Conservation (phyloP, 1,140 invertebrate species). For the Dreissena polymorpha region DNA sequence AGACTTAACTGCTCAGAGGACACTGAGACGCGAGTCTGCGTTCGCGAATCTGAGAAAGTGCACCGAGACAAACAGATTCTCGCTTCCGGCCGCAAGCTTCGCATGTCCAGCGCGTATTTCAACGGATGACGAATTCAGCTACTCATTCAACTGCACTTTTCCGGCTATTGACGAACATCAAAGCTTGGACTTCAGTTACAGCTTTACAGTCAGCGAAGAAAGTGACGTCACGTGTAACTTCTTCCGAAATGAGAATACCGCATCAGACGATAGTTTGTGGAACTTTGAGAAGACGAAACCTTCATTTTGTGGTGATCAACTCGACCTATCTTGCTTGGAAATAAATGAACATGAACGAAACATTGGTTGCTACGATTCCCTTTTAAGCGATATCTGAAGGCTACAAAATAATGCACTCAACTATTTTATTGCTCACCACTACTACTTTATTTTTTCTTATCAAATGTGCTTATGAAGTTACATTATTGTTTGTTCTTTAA, state of each 20-base stretch:
- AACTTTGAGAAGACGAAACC: background rate
- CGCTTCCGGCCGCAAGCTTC: background rate
- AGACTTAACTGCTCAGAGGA: background rate
- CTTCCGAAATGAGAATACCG: background rate
- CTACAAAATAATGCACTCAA: no score
- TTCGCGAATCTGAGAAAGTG: constrained; percentile 12
- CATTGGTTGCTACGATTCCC: no score
- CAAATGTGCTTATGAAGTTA: no score
- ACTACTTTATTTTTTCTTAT: no score
- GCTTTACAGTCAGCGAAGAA: background rate
- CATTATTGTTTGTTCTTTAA: no score
- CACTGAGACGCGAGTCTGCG: constrained; percentile 37
- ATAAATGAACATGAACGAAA: no score
- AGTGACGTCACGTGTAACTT: background rate
- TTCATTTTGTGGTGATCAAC: no score
- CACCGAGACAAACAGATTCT: constrained; percentile 25
- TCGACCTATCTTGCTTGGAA: no score
- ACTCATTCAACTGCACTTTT: constrained; percentile 45
- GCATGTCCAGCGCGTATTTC: background rate
- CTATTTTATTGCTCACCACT: no score
- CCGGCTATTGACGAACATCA: constrained; percentile 39
- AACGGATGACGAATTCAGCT: constrained; percentile 17
- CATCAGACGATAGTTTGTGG: background rate
- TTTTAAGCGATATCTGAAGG: no score
- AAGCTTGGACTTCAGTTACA: constrained; percentile 10